Percentiles rank a stretch among this genome's conserved stretches.
Conservation (phyloP, 2,888 invertebrate genomes). For the Dromius quadrimaculatus region DNA sequence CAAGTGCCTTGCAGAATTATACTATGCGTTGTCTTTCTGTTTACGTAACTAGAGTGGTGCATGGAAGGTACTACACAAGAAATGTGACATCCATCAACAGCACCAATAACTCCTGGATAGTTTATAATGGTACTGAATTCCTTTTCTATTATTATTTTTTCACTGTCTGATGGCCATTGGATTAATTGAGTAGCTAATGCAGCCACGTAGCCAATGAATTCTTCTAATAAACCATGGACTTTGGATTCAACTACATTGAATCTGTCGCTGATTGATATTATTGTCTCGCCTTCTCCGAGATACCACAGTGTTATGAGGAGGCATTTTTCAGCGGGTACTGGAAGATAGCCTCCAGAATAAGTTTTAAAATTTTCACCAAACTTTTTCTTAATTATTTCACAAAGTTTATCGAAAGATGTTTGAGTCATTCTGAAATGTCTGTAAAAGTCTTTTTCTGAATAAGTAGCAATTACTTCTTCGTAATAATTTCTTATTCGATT, state of each 20-base stretch:
- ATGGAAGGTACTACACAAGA: constrained; percentile 21
- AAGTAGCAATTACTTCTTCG: too few relatives aligned
- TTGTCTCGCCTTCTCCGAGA: neutral
- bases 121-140: neutral
- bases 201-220: neutral
- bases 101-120: neutral
- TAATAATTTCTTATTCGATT: too few relatives aligned
- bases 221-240: neutral
- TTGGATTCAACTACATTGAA: too few relatives aligned
- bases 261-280: neutral
- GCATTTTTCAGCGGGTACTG: neutral
- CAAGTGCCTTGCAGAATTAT: constrained; percentile 45
- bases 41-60: constrained; percentile 29
- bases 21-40: constrained; percentile 5
- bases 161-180: neutral
- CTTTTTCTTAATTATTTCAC: too few relatives aligned
- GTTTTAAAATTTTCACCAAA: too few relatives aligned
- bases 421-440: too few relatives aligned
- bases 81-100: constrained; percentile 23
- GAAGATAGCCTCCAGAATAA: neutral
- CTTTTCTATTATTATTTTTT: neutral
- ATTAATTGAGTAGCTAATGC: neutral
- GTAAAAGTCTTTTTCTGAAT: too few relatives aligned
- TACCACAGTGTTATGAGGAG: neutral
- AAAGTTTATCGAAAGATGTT: too few relatives aligned